These are phyloP conservation scores for Mormyrus proboscirostris DNA, from an alignment of 2,797 vertebrate genomes.

Conservation along the genomic window DNA sequence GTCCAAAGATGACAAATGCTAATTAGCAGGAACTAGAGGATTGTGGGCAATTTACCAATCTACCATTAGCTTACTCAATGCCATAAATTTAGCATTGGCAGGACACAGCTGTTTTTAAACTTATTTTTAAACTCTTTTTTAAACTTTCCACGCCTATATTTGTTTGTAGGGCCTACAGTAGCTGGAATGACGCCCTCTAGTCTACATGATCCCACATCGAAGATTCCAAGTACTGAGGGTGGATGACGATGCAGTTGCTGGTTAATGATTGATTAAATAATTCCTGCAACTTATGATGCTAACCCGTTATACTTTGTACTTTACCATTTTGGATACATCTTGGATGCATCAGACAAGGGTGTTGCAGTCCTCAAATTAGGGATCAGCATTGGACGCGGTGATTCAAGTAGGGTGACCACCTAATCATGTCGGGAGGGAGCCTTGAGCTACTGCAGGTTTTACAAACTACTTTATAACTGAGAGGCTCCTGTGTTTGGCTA, in stretches of 20 bases:
- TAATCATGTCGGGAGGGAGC: neutral
- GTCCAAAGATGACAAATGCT: constrained; percentile 2
- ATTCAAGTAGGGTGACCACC: neutral
- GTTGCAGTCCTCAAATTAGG: neutral
- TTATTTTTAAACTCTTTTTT: neutral
- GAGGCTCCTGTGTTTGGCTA: neutral
- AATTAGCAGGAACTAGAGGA: neutral
- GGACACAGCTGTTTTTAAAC: neutral
- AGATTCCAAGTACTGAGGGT: neutral
- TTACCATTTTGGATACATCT: neutral
- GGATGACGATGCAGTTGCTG: neutral
- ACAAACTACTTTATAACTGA: neutral
- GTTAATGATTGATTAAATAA: neutral
- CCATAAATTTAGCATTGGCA: neutral
- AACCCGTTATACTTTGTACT: neutral
- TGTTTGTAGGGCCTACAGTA: constrained; percentile 7
- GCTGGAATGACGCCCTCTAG: neutral
- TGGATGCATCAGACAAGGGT: neutral
- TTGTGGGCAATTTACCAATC: neutral
- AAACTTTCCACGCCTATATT: neutral
- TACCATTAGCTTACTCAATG: neutral
- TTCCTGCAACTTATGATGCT: neutral
- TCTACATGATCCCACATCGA: neutral
- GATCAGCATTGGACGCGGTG: neutral
- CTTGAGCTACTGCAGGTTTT: neutral